These are phyloP conservation scores for Lutjanus erythropterus DNA, from an alignment of 2,113 vertebrate species.

Conservation along the genomic window DNA sequence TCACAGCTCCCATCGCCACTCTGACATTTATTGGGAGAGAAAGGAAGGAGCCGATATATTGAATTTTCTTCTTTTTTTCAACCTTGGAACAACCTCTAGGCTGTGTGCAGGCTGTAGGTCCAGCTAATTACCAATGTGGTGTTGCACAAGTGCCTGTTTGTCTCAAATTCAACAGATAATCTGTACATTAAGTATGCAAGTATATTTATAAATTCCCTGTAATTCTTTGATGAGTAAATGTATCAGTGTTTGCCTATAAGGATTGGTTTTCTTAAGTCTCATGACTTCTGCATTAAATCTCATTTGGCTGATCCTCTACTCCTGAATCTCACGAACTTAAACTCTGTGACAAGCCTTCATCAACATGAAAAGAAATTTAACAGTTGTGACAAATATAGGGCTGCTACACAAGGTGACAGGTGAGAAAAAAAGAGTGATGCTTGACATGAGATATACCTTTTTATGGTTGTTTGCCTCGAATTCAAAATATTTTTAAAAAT, in stretches of 20 bases:
- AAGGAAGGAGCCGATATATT: slow-evolving; percentile 57
- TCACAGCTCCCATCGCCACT: slow-evolving; percentile 26
- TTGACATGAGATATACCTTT: too few relatives aligned
- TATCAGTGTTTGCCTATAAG: neutral
- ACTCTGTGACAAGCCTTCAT: neutral
- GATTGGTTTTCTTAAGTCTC: too few relatives aligned
- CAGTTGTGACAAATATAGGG: too few relatives aligned
- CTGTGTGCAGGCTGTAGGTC: slow-evolving; percentile 18
- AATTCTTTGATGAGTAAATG: neutral
- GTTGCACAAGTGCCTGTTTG: slow-evolving; percentile 26
- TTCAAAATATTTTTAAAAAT: too few relatives aligned
- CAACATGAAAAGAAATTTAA: neutral
- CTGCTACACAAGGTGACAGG: too few relatives aligned
- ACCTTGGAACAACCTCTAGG: slow-evolving; percentile 60
- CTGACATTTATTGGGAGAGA: slow-evolving; percentile 68
- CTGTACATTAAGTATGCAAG: neutral
- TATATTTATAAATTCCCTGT: neutral
- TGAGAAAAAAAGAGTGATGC: too few relatives aligned
- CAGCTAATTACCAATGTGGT: slow-evolving; percentile 26
- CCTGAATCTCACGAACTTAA: neutral
- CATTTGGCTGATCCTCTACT: neutral
- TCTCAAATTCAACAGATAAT: slow-evolving; percentile 29
- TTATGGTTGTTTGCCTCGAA: too few relatives aligned
- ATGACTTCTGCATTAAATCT: too few relatives aligned
- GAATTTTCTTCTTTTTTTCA: slow-evolving; percentile 52